Evolutionary conservation across 1,140 invertebrate genomes (phyloP), one percentile per base, ranked within the genome.

Genomic region (Dermatophagoides farinae): DNA sequence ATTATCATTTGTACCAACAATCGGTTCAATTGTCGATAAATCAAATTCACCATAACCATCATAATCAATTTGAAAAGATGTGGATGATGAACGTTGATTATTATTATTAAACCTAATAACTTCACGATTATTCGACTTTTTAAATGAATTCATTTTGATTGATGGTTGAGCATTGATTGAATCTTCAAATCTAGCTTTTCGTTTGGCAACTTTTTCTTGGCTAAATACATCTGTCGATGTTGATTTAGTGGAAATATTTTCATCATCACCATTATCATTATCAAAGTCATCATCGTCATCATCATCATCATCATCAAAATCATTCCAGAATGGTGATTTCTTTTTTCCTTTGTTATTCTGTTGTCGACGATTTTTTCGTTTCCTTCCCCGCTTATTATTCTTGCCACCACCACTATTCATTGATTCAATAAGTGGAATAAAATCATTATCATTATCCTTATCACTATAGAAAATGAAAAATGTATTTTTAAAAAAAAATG

Each of bases 1-100:
- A 71, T 93, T 84, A 70, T 77, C 79, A 74, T 86, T 93, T 1
- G 86, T 89, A 37, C 92, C 93, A 60, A 96, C 83, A 70, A 97
- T 87, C 73, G 90, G 85, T 70, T 86, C 80, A 70, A 83, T 80
- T 65, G 80, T 47, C 8, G 43, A 25, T 8, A 64, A 40, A 59
- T 62, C 63, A 16, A 64, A 58, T n/a, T 22, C 22, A 6, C n/a
- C 37, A 12, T 44, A 50, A 43, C 37, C 44, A 1, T 58, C 61
- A 11, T 8, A 31, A 31, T 31, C 31, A 31, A 31, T 4, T 31
- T 2, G 8, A 31, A 31, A 31, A 31, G 31, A 31, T 31, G 31
- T 8, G 2, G 31, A 31, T 31, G 31, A 31, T 8, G 31, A 31
- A 31, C 31, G 31, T 31, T 2, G 31, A 31, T 31, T 31, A 31